phyloP scores from a whole-genome alignment of 2,888 invertebrate species.

The Idaea dimidiata region DNA sequence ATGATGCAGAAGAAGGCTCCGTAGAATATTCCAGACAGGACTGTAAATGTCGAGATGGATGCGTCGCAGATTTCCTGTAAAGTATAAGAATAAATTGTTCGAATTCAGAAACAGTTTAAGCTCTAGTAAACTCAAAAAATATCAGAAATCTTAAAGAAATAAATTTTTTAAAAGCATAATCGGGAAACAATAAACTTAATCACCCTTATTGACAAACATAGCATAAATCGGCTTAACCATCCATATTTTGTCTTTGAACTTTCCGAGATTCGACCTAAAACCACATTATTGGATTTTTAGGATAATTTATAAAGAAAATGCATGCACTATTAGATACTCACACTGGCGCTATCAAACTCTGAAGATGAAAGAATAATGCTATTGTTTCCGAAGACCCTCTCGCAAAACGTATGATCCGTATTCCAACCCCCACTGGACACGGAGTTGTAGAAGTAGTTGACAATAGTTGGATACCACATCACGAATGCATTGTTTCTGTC shows the following conservation, averaged over 20 bases:
- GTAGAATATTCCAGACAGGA: conserved; percentile 81
- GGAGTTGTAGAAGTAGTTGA: conserved; percentile 66
- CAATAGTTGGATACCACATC: conserved; percentile 78
- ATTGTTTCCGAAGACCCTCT: conserved; percentile 35
- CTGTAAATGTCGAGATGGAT: conserved; percentile 75
- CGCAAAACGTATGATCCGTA: conserved; percentile 46
- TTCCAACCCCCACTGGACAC: conserved; percentile 24
- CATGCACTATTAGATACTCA: conserved; percentile 21
- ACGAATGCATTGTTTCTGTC: conserved; percentile 69
- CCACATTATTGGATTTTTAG: too few species aligned
- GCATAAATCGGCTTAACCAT: too few species aligned
- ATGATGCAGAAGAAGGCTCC: conserved; percentile 79
- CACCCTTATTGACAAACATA: too few species aligned
- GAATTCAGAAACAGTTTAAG: conserved; percentile 1
- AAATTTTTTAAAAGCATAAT: too few species aligned
- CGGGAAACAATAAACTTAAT: too few species aligned
- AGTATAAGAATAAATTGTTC: neutral
- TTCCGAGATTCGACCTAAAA: too few species aligned
- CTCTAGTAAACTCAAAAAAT: too few species aligned
- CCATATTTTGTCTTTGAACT: too few species aligned
- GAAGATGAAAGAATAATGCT: conserved; percentile 10
- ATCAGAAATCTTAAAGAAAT: too few species aligned
- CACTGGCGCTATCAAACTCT: conserved; percentile 21
- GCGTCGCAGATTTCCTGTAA: conserved; percentile 59
- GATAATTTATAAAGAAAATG: too few species aligned